Evolutionary conservation across 2,113 vertebrate genomes (phyloP), one percentile per base, ranked within the genome.

Genomic region (Lepidothrix coronata): DNA sequence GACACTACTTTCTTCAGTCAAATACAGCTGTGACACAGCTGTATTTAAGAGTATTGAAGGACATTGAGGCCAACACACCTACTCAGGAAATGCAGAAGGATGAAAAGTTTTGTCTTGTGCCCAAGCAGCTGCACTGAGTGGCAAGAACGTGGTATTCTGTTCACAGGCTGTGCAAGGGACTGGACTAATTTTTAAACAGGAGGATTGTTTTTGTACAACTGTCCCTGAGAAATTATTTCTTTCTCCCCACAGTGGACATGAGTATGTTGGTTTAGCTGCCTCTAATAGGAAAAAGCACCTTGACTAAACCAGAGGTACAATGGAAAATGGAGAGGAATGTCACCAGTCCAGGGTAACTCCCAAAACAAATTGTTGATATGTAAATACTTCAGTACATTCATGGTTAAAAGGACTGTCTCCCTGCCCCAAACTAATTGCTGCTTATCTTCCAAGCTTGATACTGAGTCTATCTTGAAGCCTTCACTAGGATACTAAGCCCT

Each of bases 131-230:
- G 39, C n/a, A 16, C 19, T 11, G 43, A 57, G 18, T 28, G 51
- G 6, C 61, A 74, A 22, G 66, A 43, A 5, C 1, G 0, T 33
- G 33, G 6, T 24, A 19, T 54, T 76, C 8, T 6, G 1, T 57
- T 83, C 39, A 20, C 1, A 2, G 14, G 5, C 23, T 58, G 10
- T 2, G 1, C 11, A 62, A 70, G 31, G 8, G n/a, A 61, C 4
- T 0, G 5, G 28, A 35, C 10, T 77, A 1, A 18, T 52, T 87
- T 77, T 65, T 63, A 57, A 82, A 51, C 1, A 75, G 22, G 2
- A 9, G 4, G 3, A 21, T 35, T 18, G 0, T 4, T 89, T 87
- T 71, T 78, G 14, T 84, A n/a, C 33, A 74, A 6, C 28, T 62
- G 5, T 43, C 9, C 11, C 25, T 43, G 23, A 74, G 28, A 84